Evolutionary conservation across 2,888 invertebrate genomes (phyloP), one percentile per base, ranked within the genome.

Genomic region (Orthonevra nobilis): DNA sequence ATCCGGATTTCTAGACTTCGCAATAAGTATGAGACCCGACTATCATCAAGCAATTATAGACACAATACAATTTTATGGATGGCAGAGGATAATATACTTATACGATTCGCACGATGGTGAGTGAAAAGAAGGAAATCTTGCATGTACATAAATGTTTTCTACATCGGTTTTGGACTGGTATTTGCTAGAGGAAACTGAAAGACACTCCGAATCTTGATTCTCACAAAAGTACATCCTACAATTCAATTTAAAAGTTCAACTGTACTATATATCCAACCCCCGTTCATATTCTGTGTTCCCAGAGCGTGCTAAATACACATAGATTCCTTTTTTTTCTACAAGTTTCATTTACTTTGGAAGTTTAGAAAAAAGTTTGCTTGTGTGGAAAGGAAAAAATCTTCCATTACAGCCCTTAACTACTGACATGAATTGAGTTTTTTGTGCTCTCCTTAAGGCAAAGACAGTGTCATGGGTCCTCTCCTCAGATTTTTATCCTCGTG

Each of bases 31-130:
- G 94, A 92, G 97, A 81, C 98, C 99, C 32, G 96, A 98, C 89
- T 97, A 97, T 90, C 96, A 97, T 89, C 94, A 94, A 85, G 97
- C 98, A 69, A 95, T 99, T 86, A 95, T 98, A 83, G 98, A 98
- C 90, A 95, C 97, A 69, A 96, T 99, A 85, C 92, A 94, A 82
- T 94, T 95, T 89, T 98, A 98, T 89, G 94, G 92, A 72, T 95
- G 95, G 95, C 91, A 91, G 83, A 92, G 92, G 87, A 92, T 95
- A 85, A 93, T 94, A 86, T 95, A 94, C 89, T 90, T 95, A 83
- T 94, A 94, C 88, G 94, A 94, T 89, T 93, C 93, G 36, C 93
- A 94, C 84, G 93, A 94, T 86, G 94, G 94, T 94, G 88, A 91
- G 92, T 91, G 6, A 19, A 14, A 4, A 30, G 10, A 15, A 17